phyloP scores from a whole-genome alignment of 1,140 invertebrate species.

The Drosophila subobscura region DNA sequence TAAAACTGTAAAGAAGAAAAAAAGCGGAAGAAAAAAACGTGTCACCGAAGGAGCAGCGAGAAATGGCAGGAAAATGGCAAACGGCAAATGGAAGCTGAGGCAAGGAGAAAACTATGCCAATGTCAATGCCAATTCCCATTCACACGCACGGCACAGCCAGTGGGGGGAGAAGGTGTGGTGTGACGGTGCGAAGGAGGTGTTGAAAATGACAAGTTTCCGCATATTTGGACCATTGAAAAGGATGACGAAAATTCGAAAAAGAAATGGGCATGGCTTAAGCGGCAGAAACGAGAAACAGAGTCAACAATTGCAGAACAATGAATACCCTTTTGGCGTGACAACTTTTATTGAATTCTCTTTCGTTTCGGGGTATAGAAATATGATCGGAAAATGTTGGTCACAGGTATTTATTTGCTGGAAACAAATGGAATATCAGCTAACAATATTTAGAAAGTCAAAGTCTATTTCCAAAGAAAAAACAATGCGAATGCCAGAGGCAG shows the following conservation, averaged over 20 bases:
- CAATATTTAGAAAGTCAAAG: too few relatives aligned
- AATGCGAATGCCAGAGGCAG: too few relatives aligned
- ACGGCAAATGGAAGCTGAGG: conserved; percentile 1
- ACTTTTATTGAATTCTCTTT: too few relatives aligned
- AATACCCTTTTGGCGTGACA: not conserved
- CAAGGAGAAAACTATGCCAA: conserved; percentile 67
- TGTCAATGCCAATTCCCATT: conserved; percentile 45
- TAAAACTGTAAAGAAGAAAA: conserved; percentile 46
- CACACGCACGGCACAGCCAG: conserved; percentile 45
- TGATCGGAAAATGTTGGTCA: too few relatives aligned
- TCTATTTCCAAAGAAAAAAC: too few relatives aligned
- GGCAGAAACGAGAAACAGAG: not conserved
- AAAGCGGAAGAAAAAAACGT: conserved; percentile 5
- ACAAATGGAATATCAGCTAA: too few relatives aligned
- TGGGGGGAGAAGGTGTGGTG: not conserved
- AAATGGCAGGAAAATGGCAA: not conserved
- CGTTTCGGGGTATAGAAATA: too few relatives aligned
- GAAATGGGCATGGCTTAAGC: conserved; percentile 9
- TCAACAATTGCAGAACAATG: not conserved
- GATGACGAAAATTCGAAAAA: conserved; percentile 6
- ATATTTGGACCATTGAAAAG: conserved; percentile 28
- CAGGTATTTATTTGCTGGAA: too few relatives aligned
- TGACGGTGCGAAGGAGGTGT: not conserved
- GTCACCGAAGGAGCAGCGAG: conserved; percentile 10
- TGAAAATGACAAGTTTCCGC: conserved; percentile 22